A percentile compares a stretch with the other conserved stretches of the same genome.
phyloP scores from a whole-genome alignment of 2,888 invertebrate species.

The Hyalella azteca region DNA sequence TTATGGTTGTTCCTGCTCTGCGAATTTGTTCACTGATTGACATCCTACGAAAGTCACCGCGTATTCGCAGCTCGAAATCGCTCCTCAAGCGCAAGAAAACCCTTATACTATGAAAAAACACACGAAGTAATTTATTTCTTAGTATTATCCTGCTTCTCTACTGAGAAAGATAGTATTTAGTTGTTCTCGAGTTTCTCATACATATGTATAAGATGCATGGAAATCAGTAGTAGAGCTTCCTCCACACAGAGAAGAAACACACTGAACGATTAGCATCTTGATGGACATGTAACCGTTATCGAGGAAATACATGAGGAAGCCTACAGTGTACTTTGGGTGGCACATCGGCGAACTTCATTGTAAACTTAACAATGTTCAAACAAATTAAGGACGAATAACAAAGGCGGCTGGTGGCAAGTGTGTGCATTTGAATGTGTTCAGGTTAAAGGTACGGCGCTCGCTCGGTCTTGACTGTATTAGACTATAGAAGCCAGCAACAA shows the following conservation, averaged over 20 bases:
- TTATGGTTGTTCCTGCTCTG: too few relatives aligned
- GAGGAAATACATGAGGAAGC: conserved; percentile 10
- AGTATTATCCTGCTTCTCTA: not conserved
- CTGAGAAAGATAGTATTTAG: not conserved
- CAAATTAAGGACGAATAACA: conserved; percentile 20
- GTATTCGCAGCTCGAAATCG: too few relatives aligned
- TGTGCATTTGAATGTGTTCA: conserved; percentile 22
- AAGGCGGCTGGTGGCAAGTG: conserved; percentile 15
- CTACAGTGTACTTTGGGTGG: not conserved
- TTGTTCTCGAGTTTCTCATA: not conserved
- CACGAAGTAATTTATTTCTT: not conserved
- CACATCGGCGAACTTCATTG: conserved; percentile 18
- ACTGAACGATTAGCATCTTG: conserved; percentile 21
- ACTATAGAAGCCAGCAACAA: conserved; percentile 16
- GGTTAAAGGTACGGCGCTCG: conserved; percentile 15
- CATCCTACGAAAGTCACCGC: too few relatives aligned
- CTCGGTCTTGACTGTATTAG: not conserved
- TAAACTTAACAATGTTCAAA: conserved; percentile 22
- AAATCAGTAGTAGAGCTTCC: not conserved
- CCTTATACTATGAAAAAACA: not conserved
- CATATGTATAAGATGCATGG: not conserved
- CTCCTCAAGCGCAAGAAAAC: too few relatives aligned
- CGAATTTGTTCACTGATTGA: too few relatives aligned
- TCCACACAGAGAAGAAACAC: not conserved
- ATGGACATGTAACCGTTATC: conserved; percentile 20